phyloP scores from a whole-genome alignment of 2,797 vertebrate genomes.

The Loriculus beryllinus region DNA sequence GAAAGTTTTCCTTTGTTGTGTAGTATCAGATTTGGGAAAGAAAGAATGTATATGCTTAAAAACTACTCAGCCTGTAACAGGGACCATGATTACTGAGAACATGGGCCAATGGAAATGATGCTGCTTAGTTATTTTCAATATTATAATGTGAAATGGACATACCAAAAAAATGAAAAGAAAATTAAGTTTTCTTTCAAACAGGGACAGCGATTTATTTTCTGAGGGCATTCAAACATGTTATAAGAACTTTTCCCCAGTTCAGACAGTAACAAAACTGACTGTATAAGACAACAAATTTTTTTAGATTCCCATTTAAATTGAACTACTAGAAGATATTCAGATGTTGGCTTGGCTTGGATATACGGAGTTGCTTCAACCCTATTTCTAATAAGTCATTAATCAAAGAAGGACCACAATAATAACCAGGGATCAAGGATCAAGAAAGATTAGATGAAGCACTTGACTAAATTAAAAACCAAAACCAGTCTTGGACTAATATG shows the following conservation, averaged over 20 bases:
- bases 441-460: background rate
- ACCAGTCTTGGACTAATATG: background rate
- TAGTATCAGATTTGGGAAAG: background rate
- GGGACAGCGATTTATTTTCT: background rate
- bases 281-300: background rate
- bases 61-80: background rate
- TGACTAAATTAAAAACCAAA: background rate
- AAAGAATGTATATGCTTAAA: background rate
- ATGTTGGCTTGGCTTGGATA: background rate
- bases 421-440: background rate
- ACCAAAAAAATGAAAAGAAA: background rate
- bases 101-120: background rate
- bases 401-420: background rate
- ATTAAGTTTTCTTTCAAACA: background rate
- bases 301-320: background rate
- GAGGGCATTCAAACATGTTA: background rate
- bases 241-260: background rate
- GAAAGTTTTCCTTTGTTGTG: background rate
- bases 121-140: background rate
- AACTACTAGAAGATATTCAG: background rate
- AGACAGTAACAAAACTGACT: background rate
- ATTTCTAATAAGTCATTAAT: background rate
- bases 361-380: background rate
- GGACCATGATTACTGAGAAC: background rate
- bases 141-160: background rate